Percentiles rank a stretch among this genome's conserved stretches.
phyloP scores from a whole-genome alignment of 2,888 invertebrate genomes.

The Lagria hirta region DNA sequence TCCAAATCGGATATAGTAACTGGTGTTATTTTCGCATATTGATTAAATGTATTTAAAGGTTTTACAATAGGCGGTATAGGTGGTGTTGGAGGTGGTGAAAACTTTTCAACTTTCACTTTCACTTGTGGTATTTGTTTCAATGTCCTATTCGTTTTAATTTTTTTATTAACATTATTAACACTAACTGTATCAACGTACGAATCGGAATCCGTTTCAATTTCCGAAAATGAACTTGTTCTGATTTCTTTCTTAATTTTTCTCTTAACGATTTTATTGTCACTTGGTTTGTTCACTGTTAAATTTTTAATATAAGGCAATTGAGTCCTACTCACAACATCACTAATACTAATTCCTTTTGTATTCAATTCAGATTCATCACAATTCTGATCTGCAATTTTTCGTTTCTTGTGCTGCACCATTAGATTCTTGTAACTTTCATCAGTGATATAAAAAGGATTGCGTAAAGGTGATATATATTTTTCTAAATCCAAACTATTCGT shows the following conservation, averaged over 20 bases:
- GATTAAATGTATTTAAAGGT: constrained; percentile 29
- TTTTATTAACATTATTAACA: constrained; percentile 29
- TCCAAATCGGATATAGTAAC: constrained; percentile 59
- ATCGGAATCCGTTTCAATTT: constrained; percentile 47
- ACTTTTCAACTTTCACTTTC: constrained; percentile 29
- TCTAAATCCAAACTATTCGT: constrained; percentile 52
- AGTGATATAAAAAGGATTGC: constrained; percentile 57
- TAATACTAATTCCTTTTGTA: constrained; percentile 73
- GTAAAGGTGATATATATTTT: constrained; percentile 48
- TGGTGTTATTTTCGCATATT: constrained; percentile 47
- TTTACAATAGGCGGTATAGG: constrained; percentile 3
- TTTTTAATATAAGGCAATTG: constrained; percentile 52
- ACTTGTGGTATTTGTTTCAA: constrained; percentile 26
- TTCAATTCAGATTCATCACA: constrained; percentile 77
- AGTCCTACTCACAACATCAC: constrained; percentile 64
- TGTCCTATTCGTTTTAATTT: constrained; percentile 24
- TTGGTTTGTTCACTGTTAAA: constrained; percentile 34
- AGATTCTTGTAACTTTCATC: constrained; percentile 71
- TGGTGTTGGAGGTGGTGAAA: constrained; percentile 20
- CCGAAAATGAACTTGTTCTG: constrained; percentile 46
- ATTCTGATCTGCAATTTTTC: constrained; percentile 69
- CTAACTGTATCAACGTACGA: constrained; percentile 38
- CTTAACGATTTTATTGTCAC: constrained; percentile 38
- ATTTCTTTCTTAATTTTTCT: constrained; percentile 29
- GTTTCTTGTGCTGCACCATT: constrained; percentile 68